Evolutionary conservation across 2,797 vertebrate species (phyloP), one percentile per base, ranked within the genome.

Genomic region (Megaceryle alcyon): DNA sequence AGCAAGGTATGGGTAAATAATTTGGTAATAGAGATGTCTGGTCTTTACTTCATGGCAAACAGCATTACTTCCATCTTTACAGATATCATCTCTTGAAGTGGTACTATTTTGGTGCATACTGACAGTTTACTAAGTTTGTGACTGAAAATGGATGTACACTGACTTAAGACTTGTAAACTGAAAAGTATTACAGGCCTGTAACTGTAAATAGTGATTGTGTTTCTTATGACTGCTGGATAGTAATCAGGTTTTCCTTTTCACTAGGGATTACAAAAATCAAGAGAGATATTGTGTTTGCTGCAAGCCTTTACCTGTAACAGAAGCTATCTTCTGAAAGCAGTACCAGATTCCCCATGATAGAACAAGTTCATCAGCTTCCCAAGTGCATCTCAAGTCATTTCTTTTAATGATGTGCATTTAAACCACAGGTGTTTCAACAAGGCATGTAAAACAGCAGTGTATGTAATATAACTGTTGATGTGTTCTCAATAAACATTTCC

Each of bases 241-340:
- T 81, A 77, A 82, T 59, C 3, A 1, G 1, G 7, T 82, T 91
- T 92, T 95, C 68, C 54, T 94, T 94, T 77, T 83, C 87, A 26
- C 61, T 92, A 99, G 99, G 99, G 53, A 99, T 99, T 96, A 99
- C 99, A 14, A 99, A 99, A 98, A 99, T 99, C 97, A 99, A 99
- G 98, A 99, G 99, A 88, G 99, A 99, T 96, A 99, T 99, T 23
- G 99, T 99, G 28, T 99, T 99, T 97, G 99, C 99, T 90, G 99
- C 99, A 95, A 99, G 99, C 97, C 99, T 99, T 68, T 99, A 99
- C 96, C 98, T 99, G 81, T 99, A 98, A 90, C 23, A 82, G 64
- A 70, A 97, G 43, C 29, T 19, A 44, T 14, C 54, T 53, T 79
- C 61, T n/a, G 63, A 51, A 69, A 87, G 41, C 35, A 56, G 39